Evolutionary conservation across 2,797 vertebrate genomes (phyloP).

Genomic region (Hephaestus fuliginosus): DNA sequence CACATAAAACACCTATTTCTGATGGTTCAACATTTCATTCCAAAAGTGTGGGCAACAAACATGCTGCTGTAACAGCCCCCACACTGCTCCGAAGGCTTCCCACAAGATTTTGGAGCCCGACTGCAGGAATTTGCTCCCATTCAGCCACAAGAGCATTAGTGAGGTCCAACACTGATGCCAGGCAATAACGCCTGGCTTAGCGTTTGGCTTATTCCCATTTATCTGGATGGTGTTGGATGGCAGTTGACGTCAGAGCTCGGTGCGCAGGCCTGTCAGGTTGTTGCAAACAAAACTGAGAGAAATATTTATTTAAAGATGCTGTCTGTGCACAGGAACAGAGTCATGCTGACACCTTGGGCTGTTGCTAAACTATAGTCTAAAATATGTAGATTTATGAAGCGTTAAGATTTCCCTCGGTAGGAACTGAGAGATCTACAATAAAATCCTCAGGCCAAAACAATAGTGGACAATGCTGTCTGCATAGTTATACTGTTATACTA

Average conservation of each 20-base stretch:
- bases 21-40: neutral
- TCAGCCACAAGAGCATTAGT: neutral
- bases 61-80: neutral
- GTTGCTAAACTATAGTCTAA: neutral
- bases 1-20: neutral
- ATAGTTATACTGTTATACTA: neutral
- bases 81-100: neutral
- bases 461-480: neutral
- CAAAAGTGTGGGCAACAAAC: neutral
- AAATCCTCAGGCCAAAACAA: neutral
- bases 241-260: neutral
- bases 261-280: neutral
- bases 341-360: neutral
- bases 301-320: neutral
- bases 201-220: neutral
- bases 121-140: neutral
- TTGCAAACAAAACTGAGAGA: neutral
- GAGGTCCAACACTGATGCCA: neutral
- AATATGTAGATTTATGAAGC: neutral
- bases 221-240: neutral
- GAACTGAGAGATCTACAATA: neutral
- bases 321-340: neutral
- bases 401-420: neutral
- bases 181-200: neutral
- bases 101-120: neutral